Evolutionary conservation across 2,797 vertebrate genomes (phyloP).

Genomic region (Diplodus sargus): DNA sequence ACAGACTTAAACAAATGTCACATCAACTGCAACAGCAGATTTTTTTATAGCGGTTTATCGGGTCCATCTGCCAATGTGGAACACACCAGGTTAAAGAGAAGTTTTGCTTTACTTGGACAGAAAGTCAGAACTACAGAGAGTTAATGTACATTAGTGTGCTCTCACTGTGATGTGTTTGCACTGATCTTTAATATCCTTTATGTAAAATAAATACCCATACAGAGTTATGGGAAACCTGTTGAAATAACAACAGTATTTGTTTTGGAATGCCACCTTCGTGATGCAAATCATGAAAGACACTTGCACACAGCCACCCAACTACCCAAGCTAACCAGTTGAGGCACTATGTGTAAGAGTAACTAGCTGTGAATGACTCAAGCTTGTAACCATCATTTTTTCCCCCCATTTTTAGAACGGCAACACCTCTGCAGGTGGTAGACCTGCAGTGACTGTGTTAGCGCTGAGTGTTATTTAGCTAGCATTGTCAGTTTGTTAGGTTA

Average conservation of each 20-base stretch:
- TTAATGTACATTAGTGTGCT: background rate
- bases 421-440: constrained; percentile 49
- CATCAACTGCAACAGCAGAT: background rate
- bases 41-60: background rate
- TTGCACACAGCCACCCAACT: background rate
- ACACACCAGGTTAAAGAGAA: background rate
- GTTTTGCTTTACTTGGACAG: background rate
- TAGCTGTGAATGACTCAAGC: constrained; percentile 14
- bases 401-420: constrained; percentile 35
- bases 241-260: no score
- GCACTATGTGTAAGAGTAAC: background rate
- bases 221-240: constrained; percentile 7
- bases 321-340: background rate
- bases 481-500: constrained; percentile 66
- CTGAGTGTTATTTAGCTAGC: constrained; percentile 48
- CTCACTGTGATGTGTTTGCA: background rate
- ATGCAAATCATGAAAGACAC: background rate
- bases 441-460: constrained; percentile 34
- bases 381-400: constrained; percentile 22
- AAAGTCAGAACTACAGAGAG: background rate
- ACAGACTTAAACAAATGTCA: no score
- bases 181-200: background rate
- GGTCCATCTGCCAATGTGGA: background rate
- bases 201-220: background rate
- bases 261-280: no score